Evolutionary conservation across 2,888 invertebrate genomes (phyloP).

Genomic region (Creontiades dilutus): DNA sequence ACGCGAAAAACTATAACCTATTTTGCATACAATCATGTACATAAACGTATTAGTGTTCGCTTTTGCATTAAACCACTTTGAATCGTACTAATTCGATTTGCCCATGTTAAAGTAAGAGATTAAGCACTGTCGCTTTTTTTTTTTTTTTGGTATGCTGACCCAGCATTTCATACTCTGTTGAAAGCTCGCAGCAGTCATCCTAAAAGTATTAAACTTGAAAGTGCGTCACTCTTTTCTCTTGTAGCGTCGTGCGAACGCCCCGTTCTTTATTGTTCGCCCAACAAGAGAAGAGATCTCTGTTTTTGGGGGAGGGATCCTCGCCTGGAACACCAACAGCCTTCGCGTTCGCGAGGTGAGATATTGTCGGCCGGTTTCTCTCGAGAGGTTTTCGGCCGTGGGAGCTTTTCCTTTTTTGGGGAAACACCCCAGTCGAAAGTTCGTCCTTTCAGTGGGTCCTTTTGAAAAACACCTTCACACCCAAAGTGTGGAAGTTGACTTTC

Average conservation of each 20-base stretch:
- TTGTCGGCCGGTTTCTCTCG: neutral
- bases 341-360: neutral
- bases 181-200: too few relatives aligned
- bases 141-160: too few relatives aligned
- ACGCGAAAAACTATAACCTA: too few relatives aligned
- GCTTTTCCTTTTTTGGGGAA: conserved; percentile 18
- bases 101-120: too few relatives aligned
- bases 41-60: too few relatives aligned
- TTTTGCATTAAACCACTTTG: too few relatives aligned
- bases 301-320: neutral
- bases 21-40: too few relatives aligned
- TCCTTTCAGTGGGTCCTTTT: neutral
- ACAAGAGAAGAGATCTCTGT: neutral
- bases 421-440: conserved; percentile 17
- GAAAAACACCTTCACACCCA: neutral
- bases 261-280: neutral
- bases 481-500: neutral
- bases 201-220: neutral
- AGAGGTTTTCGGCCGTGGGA: neutral
- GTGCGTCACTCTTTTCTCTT: neutral
- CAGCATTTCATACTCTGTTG: too few relatives aligned
- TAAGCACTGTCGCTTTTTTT: too few relatives aligned
- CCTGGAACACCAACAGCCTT: neutral
- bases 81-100: too few relatives aligned
- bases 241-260: neutral